These are phyloP conservation scores for Samia ricini DNA, from an alignment of 1,140 invertebrate genomes.

Conservation along the genomic window DNA sequence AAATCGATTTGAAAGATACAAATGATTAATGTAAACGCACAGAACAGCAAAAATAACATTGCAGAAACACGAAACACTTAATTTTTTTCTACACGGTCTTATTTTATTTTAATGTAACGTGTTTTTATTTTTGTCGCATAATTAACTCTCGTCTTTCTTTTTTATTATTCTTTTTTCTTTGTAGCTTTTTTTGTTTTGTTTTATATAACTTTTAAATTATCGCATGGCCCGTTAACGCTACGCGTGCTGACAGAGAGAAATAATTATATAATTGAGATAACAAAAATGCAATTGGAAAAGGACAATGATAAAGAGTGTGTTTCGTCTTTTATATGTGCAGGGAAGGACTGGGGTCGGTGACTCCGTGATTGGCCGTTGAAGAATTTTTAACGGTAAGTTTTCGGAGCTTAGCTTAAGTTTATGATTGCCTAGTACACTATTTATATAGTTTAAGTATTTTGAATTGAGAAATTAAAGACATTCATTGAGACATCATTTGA, in stretches of 20 bases:
- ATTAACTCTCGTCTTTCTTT: background rate
- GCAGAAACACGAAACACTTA: conserved; percentile 17
- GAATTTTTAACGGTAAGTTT: conserved; percentile 7
- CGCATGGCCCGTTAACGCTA: conserved; percentile 67
- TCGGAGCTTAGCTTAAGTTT: background rate
- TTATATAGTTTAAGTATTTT: too few species aligned
- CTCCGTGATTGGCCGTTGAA: conserved; percentile 5
- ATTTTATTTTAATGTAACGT: conserved; percentile 16
- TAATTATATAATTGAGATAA: conserved; percentile 23
- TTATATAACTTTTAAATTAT: conserved; percentile 43
- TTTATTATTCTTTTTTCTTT: background rate
- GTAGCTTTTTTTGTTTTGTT: conserved; percentile 4
- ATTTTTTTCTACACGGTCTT: conserved; percentile 7
- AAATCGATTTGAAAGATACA: background rate
- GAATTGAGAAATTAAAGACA: too few species aligned
- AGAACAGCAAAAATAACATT: conserved; percentile 13
- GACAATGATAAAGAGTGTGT: conserved; percentile 65
- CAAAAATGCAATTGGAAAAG: conserved; percentile 38
- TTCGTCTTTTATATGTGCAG: conserved; percentile 73
- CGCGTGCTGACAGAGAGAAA: conserved; percentile 51
- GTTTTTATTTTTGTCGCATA: background rate
- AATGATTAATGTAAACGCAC: conserved; percentile 5
- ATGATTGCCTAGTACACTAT: too few species aligned
- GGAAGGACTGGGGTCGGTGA: conserved; percentile 41
- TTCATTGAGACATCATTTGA: background rate